phyloP scores from a whole-genome alignment of 2,797 vertebrate genomes.

The Valencia hispanica region DNA sequence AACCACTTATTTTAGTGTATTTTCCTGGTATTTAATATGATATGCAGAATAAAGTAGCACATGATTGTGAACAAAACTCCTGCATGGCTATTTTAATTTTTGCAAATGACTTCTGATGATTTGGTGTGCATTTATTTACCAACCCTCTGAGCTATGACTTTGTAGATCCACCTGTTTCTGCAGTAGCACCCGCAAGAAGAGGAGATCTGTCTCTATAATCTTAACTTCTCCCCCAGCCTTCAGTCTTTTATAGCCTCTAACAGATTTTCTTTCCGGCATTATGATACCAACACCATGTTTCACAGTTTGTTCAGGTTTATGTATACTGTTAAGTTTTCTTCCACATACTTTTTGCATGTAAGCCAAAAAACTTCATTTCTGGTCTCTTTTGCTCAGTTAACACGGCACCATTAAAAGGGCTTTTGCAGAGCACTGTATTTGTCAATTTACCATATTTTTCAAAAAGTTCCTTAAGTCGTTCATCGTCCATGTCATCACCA shows the following conservation, averaged over 20 bases:
- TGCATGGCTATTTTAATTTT: neutral
- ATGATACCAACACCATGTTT: too few relatives aligned
- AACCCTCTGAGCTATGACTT: neutral
- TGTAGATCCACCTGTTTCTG: neutral
- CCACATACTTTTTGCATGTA: too few relatives aligned
- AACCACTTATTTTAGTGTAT: neutral
- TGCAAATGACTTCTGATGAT: neutral
- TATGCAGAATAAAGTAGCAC: neutral
- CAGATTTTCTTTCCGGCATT: too few relatives aligned
- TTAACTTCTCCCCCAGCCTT: too few relatives aligned
- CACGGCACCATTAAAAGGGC: neutral
- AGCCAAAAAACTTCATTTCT: too few relatives aligned
- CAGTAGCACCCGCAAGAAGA: neutral
- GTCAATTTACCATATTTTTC: slow-evolving; percentile 91
- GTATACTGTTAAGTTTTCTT: neutral
- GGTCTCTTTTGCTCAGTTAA: neutral
- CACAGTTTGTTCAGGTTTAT: neutral
- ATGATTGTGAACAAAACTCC: neutral
- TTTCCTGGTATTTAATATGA: neutral
- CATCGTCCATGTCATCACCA: slow-evolving; percentile 95
- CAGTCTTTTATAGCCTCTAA: too few relatives aligned
- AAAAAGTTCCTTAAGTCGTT: slow-evolving; percentile 92
- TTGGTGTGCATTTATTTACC: neutral
- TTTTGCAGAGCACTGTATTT: neutral
- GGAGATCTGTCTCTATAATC: too few relatives aligned